Percentiles rank a stretch among this genome's conserved stretches.
phyloP scores from a whole-genome alignment of 2,113 vertebrate species.

The Rhinopomastus cyanomelas region DNA sequence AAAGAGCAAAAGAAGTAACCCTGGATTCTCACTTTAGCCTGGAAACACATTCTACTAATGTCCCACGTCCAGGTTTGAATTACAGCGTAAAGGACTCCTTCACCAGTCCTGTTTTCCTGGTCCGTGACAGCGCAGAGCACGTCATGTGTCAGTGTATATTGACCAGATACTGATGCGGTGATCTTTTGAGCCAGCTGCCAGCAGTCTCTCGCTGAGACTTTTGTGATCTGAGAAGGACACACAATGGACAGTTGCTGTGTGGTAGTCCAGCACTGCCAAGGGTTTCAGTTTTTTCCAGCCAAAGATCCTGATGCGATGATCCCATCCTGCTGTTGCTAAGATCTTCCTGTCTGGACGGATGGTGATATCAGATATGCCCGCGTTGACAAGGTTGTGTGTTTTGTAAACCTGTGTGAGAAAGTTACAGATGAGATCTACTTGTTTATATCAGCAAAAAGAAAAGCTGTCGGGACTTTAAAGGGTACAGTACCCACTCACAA shows the following conservation, averaged over 20 bases:
- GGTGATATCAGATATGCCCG: constrained; percentile 85
- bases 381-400: constrained; percentile 81
- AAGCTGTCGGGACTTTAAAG: not conserved
- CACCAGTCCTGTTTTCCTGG: not conserved
- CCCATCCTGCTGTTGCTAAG: constrained; percentile 90
- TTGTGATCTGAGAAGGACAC: constrained; percentile 86
- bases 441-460: not conserved
- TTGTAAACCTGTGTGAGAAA: constrained; percentile 76
- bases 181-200: constrained; percentile 92
- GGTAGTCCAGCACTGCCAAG: constrained; percentile 89
- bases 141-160: constrained; percentile 77
- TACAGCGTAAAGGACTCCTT: not conserved
- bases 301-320: constrained; percentile 88
- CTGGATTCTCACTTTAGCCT: not conserved
- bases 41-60: not conserved
- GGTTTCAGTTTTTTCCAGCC: constrained; percentile 90
- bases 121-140: not conserved
- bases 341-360: constrained; percentile 87
- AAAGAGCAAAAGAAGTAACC: not conserved
- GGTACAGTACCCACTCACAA: not conserved
- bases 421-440: not conserved
- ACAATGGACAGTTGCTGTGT: constrained; percentile 81
- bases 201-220: constrained; percentile 71
- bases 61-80: not conserved
- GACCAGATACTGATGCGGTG: constrained; percentile 94